Evolutionary conservation across 2,797 vertebrate genomes (phyloP).

Genomic region (Eidolon dupreanum): DNA sequence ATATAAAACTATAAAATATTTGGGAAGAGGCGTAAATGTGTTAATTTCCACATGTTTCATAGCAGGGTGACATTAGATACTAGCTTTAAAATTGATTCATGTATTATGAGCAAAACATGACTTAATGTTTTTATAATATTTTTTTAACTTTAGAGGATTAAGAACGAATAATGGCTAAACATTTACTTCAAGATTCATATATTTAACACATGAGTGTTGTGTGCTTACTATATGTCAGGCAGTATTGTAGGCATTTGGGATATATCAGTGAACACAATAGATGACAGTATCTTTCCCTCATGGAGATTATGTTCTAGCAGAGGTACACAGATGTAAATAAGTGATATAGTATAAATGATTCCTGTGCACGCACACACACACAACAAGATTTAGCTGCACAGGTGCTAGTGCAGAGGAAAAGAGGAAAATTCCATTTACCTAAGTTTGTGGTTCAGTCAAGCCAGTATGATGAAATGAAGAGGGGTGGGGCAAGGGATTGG

Average conservation of each 20-base stretch:
- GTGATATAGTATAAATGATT: neutral
- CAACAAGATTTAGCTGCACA: neutral
- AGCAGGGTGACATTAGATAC: neutral
- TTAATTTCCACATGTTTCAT: neutral
- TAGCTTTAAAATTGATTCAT: neutral
- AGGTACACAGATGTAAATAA: neutral
- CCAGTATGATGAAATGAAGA: neutral
- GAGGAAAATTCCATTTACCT: neutral
- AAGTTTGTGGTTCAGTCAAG: slow-evolving; percentile 2
- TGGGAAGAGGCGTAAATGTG: neutral
- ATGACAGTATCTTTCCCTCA: neutral
- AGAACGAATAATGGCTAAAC: neutral
- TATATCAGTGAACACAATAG: neutral
- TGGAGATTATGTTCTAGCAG: slow-evolving; percentile 6
- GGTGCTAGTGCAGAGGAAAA: neutral
- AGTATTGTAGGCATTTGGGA: neutral
- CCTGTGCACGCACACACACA: neutral
- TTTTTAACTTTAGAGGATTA: neutral
- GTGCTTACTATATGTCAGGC: neutral
- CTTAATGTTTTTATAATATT: neutral
- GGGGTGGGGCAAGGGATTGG: neutral
- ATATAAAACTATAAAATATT: slow-evolving; percentile 1
- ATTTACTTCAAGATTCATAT: neutral
- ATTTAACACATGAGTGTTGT: neutral
- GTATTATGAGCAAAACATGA: neutral